phyloP scores from a whole-genome alignment of 2,113 vertebrate species.

The Panurus biarmicus region DNA sequence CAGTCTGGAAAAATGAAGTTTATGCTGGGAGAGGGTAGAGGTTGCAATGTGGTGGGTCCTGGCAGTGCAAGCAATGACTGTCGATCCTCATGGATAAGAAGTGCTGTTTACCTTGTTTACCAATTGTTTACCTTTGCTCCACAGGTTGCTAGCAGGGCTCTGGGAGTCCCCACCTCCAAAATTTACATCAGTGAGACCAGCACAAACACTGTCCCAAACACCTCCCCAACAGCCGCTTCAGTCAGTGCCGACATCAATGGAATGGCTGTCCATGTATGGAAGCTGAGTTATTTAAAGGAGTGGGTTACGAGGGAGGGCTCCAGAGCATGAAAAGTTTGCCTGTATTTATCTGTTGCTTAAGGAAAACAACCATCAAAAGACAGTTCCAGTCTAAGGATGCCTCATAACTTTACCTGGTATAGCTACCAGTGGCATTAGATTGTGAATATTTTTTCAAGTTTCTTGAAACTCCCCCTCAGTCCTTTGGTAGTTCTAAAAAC shows the following conservation, averaged over 20 bases:
- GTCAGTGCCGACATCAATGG: conserved; percentile 89
- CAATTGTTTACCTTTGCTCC: neutral
- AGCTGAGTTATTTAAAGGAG: neutral
- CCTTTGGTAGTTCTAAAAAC: neutral
- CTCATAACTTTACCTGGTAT: neutral
- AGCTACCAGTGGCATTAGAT: neutral
- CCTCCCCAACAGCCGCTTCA: conserved; percentile 89
- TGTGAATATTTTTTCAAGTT: neutral
- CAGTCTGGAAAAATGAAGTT: neutral
- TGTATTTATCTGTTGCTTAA: neutral
- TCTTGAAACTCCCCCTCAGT: neutral
- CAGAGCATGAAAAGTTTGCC: neutral
- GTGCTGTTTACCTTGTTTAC: neutral
- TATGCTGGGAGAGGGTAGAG: neutral
- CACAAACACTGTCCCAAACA: conserved; percentile 92
- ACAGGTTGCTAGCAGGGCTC: conserved; percentile 85
- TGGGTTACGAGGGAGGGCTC: neutral
- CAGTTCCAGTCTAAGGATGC: neutral
- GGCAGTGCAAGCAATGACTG: neutral
- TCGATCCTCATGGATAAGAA: neutral
- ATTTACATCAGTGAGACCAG: conserved; percentile 93
- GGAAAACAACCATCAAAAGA: neutral
- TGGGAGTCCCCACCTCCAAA: conserved; percentile 81
- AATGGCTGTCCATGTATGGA: conserved; percentile 81
- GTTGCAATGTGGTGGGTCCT: neutral